Percentiles rank a stretch among this genome's conserved stretches.
Conservation (phyloP, 2,113 vertebrate species). For the Pluvialis apricaria region DNA sequence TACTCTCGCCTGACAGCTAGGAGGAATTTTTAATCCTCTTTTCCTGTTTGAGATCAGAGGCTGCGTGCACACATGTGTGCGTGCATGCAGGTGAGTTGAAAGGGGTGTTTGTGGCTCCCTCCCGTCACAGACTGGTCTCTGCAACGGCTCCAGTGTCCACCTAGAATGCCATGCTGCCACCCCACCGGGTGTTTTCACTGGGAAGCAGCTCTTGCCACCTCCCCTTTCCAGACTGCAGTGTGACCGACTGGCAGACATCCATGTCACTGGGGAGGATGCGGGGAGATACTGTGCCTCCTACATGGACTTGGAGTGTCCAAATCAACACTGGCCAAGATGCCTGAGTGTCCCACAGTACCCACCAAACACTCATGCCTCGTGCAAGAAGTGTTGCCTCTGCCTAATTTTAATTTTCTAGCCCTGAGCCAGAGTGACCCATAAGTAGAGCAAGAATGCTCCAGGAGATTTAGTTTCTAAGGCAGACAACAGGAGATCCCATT, state of each 20-base stretch:
- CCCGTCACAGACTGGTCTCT: not conserved
- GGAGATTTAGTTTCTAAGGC: not conserved
- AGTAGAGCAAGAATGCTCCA: not conserved
- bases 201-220: not conserved
- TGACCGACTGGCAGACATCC: not conserved
- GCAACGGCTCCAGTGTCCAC: not conserved
- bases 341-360: not conserved
- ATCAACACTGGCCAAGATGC: not conserved
- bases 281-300: not conserved
- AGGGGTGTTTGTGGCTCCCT: not conserved
- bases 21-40: not conserved
- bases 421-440: not conserved
- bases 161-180: not conserved
- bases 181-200: not conserved
- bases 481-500: not conserved
- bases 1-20: accelerated
- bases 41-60: not conserved
- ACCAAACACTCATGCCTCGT: not conserved
- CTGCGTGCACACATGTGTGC: accelerated
- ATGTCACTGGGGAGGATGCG: not conserved
- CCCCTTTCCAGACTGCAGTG: accelerated
- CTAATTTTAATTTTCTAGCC: not conserved
- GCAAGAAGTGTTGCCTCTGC: not conserved
- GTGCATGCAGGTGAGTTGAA: not conserved
- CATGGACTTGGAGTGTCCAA: not conserved